phyloP scores from a whole-genome alignment of 2,113 vertebrate species.

The Tenebrosternarchus preto region DNA sequence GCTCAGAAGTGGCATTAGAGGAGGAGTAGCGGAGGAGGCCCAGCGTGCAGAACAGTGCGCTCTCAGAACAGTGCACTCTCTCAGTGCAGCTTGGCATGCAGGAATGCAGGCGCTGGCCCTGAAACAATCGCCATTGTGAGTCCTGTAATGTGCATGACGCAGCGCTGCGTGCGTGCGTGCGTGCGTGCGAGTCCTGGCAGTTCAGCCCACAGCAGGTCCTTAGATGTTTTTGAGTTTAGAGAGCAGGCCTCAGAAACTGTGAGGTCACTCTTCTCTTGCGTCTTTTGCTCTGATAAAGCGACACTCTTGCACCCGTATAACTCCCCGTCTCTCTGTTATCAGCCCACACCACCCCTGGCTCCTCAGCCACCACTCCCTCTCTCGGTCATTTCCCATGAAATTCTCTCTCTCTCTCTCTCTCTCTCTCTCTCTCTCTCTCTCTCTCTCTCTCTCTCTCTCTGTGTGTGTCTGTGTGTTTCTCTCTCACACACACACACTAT shows the following conservation, averaged over 20 bases:
- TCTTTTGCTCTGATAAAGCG: slow-evolving; percentile 33
- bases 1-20: neutral
- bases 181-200: neutral
- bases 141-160: neutral
- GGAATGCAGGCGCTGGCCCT: neutral
- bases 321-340: slow-evolving; percentile 42
- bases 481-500: no score
- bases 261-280: slow-evolving; percentile 24
- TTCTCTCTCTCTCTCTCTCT: slow-evolving; percentile 18
- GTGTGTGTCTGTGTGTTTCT: neutral
- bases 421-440: neutral
- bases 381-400: slow-evolving; percentile 46
- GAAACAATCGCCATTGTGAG: neutral
- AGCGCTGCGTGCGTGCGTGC: neutral
- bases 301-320: slow-evolving; percentile 19
- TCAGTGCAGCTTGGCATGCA: neutral
- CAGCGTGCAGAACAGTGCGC: neutral
- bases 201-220: no score
- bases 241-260: neutral
- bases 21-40: slow-evolving; percentile 12
- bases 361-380: slow-evolving; percentile 37
- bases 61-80: neutral
- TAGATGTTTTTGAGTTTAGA: slow-evolving; percentile 1
- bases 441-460: no score
- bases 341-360: slow-evolving; percentile 30